Percentiles rank a stretch among this genome's conserved stretches.
Evolutionary conservation across 2,797 vertebrate species (phyloP).

Genomic region (Pangasius sanitwongsei): DNA sequence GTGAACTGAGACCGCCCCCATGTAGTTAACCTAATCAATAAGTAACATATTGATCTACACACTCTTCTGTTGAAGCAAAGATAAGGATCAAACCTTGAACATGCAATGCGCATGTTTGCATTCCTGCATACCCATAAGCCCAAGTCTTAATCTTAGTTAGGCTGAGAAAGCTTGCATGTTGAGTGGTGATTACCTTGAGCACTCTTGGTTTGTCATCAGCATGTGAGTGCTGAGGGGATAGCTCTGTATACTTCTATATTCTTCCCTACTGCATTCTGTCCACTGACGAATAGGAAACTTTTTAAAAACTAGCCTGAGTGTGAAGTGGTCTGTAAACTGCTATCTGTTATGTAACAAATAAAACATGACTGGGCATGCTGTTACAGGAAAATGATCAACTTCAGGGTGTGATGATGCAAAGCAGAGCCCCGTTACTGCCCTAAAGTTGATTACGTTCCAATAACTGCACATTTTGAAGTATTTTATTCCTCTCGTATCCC

Average conservation of each 20-base stretch:
- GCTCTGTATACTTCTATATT: neutral
- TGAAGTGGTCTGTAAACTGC: neutral
- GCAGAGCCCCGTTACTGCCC: neutral
- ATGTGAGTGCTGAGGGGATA: neutral
- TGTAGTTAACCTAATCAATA: conserved; percentile 74
- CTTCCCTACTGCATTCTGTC: neutral
- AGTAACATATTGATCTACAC: conserved; percentile 70
- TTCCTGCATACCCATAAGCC: conserved; percentile 43
- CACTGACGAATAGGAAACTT: neutral
- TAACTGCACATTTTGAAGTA: neutral
- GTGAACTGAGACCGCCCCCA: conserved; percentile 51
- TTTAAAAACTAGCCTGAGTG: neutral
- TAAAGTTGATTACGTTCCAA: neutral
- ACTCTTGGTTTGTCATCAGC: conserved; percentile 56
- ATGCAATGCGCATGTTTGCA: conserved; percentile 6
- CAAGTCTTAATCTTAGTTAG: conserved; percentile 49
- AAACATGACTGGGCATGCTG: neutral
- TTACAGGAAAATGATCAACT: neutral
- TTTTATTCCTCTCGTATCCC: neutral
- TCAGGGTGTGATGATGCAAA: neutral
- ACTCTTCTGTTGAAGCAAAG: conserved; percentile 65
- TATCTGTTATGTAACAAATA: neutral
- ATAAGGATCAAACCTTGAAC: conserved; percentile 64
- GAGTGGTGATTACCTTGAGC: conserved; percentile 51
- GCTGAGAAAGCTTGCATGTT: conserved; percentile 64